Evolutionary conservation across 2,888 invertebrate genomes (phyloP).

Genomic region (Drosophila neonasuta): DNA sequence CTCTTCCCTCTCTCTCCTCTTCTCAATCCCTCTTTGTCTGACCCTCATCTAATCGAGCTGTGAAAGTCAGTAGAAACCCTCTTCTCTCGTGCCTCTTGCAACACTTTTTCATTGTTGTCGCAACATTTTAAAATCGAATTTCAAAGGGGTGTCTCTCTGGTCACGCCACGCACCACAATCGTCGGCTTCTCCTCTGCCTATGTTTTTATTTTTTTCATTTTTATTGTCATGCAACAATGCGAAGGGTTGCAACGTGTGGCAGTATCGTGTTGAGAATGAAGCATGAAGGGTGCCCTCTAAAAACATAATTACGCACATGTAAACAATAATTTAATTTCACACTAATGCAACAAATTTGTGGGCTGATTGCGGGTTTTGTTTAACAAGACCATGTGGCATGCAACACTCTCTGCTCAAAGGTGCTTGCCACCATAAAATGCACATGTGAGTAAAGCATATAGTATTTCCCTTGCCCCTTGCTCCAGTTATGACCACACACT

Average conservation of each 20-base stretch:
- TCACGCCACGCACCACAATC: constrained; percentile 28
- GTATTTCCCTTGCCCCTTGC: not conserved
- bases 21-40: constrained; percentile 19
- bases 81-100: not conserved
- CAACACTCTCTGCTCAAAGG: constrained; percentile 21
- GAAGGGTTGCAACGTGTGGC: constrained; percentile 52
- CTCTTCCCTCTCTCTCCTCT: not conserved
- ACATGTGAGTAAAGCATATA: constrained; percentile 2
- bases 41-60: constrained; percentile 49
- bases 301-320: constrained; percentile 80
- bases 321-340: constrained; percentile 81
- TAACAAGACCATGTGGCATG: constrained; percentile 54
- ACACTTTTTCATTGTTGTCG: constrained; percentile 48
- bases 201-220: constrained; percentile 16
- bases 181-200: constrained; percentile 6
- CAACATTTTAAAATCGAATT: constrained; percentile 78
- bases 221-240: constrained; percentile 57
- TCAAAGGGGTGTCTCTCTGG: constrained; percentile 35
- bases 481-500: constrained; percentile 34
- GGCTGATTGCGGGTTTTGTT: constrained; percentile 79
- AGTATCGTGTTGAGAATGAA: not conserved
- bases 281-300: constrained; percentile 45
- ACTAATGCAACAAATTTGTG: constrained; percentile 81
- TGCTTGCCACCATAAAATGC: constrained; percentile 21
- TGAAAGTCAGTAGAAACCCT: constrained; percentile 62